Conservation (phyloP, 2,888 invertebrate genomes). For the Callosobruchus maculatus region DNA sequence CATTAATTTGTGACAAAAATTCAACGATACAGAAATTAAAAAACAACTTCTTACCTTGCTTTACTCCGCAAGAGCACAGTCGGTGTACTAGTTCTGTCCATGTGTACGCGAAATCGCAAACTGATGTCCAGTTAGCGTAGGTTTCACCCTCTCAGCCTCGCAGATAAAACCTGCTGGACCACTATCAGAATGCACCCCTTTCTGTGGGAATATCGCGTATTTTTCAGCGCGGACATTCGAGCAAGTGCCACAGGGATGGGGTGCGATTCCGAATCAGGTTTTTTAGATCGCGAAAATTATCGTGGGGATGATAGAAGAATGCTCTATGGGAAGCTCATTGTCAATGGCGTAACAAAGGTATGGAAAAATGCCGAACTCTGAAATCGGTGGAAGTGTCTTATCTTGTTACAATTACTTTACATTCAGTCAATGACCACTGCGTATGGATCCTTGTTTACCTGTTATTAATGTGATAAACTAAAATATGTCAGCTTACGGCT, state of each 20-base stretch:
- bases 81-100: neutral
- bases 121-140: neutral
- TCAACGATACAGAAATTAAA: too few species aligned
- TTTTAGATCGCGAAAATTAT: neutral
- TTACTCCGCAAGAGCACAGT: neutral
- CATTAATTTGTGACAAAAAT: neutral
- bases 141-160: neutral
- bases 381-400: too few species aligned
- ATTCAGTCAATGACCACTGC: too few species aligned
- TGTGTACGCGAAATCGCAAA: neutral
- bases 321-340: neutral
- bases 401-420: too few species aligned
- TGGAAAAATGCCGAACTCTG: too few species aligned
- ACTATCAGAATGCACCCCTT: neutral
- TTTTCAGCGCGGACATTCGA: neutral
- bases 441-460: too few species aligned
- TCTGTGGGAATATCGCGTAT: neutral
- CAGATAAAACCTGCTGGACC: neutral
- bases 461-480: too few species aligned
- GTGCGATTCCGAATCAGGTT: neutral
- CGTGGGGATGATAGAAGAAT: neutral
- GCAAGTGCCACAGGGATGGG: neutral
- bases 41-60: neutral
- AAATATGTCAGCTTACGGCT: too few species aligned
- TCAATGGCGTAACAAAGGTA: neutral